A percentile compares a stretch with the other conserved stretches of the same genome.
Evolutionary conservation across 2,113 vertebrate genomes (phyloP).

Genomic region (Falcunculus frontatus): DNA sequence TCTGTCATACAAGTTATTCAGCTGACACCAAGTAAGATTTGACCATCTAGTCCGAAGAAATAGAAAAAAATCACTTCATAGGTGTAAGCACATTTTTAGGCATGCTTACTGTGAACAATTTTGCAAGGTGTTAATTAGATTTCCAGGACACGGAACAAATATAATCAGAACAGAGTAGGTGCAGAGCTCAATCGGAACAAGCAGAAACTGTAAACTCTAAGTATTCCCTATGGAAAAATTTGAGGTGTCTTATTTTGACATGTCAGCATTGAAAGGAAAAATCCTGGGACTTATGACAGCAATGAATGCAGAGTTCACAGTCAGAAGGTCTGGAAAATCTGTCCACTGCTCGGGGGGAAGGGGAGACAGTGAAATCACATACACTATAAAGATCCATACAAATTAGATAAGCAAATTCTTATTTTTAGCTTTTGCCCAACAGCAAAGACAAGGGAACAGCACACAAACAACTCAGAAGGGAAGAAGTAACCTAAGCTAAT

Average conservation of each 20-base stretch:
- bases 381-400: slow-evolving; percentile 51
- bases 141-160: neutral
- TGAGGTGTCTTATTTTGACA: neutral
- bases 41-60: neutral
- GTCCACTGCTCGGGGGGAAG: slow-evolving; percentile 31
- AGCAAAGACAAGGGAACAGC: slow-evolving; percentile 35
- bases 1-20: neutral
- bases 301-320: slow-evolving; percentile 12
- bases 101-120: neutral
- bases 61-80: neutral
- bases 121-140: neutral
- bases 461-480: slow-evolving; percentile 27
- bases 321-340: slow-evolving; percentile 43
- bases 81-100: neutral
- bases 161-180: neutral
- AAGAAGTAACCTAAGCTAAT: neutral
- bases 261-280: neutral
- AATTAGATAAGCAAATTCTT: slow-evolving; percentile 64
- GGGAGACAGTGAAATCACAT: slow-evolving; percentile 35
- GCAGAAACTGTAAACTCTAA: neutral
- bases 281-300: neutral
- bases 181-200: neutral
- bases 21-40: neutral
- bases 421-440: slow-evolving; percentile 56
- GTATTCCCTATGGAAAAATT: neutral